These are phyloP conservation scores for Pasiphila rectangulata DNA, from an alignment of 2,888 invertebrate genomes.

Conservation along the genomic window DNA sequence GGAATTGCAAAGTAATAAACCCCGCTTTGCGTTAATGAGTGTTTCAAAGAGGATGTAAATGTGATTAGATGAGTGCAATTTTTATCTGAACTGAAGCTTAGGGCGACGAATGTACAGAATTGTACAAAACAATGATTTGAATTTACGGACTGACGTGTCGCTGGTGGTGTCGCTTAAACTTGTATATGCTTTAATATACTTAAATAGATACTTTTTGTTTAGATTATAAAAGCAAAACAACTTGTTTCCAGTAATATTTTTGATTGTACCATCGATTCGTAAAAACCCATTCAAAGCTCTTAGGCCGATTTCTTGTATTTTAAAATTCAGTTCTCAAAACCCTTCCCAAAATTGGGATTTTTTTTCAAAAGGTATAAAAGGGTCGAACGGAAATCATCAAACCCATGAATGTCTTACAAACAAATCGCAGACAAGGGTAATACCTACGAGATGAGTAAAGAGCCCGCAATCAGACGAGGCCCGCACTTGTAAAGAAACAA, in stretches of 20 bases:
- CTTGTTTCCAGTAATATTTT: no score
- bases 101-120: not conserved
- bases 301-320: conserved; percentile 3
- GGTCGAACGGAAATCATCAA: conserved; percentile 36
- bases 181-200: no score
- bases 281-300: not conserved
- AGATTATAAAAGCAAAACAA: no score
- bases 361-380: conserved; percentile 18
- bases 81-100: no score
- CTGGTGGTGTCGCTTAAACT: no score
- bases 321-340: conserved; percentile 4
- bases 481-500: conserved; percentile 73
- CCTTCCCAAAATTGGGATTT: conserved; percentile 3
- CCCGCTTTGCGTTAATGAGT: conserved; percentile 22
- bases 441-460: conserved; percentile 57
- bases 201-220: no score
- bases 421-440: conserved; percentile 57
- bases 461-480: conserved; percentile 64
- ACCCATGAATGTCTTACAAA: conserved; percentile 47
- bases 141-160: no score
- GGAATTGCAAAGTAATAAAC: conserved; percentile 51
- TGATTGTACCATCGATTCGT: not conserved
- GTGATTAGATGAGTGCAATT: conserved; percentile 8
- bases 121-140: not conserved
- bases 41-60: conserved; percentile 8